These are phyloP conservation scores for Strix uralensis DNA, from an alignment of 2,113 vertebrate genomes.

Conservation along the genomic window DNA sequence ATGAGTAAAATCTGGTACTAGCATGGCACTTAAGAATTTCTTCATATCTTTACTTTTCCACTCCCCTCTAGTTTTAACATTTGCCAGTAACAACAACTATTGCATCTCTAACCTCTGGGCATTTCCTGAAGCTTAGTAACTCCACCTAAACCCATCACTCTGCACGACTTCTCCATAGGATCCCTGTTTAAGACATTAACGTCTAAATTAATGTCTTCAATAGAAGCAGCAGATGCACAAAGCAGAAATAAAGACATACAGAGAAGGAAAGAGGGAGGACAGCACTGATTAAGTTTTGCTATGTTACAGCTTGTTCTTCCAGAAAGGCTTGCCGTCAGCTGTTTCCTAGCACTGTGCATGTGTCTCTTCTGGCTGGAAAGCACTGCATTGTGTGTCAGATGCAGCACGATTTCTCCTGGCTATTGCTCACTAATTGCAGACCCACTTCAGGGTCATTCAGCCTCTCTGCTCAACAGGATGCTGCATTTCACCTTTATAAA, in stretches of 20 bases:
- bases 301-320: conserved; percentile 59
- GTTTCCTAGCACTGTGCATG: conserved; percentile 20
- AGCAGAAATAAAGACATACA: conserved; percentile 52
- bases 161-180: neutral
- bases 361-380: conserved; percentile 19
- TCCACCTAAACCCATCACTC: neutral
- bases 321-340: conserved; percentile 50
- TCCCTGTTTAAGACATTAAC: neutral
- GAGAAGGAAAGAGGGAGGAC: conserved; percentile 49
- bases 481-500: neutral
- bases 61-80: neutral
- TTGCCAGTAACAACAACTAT: neutral
- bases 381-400: conserved; percentile 14
- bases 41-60: neutral
- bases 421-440: conserved; percentile 40
- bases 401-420: neutral
- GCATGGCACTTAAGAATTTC: neutral
- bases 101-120: neutral
- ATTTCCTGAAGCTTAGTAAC: neutral
- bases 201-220: conserved; percentile 17
- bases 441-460: conserved; percentile 40
- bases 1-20: neutral
- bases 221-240: conserved; percentile 34
- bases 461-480: neutral
- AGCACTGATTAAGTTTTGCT: conserved; percentile 52